These are phyloP conservation scores for Platanista minor DNA, from an alignment of 2,113 vertebrate genomes.

Conservation along the genomic window DNA sequence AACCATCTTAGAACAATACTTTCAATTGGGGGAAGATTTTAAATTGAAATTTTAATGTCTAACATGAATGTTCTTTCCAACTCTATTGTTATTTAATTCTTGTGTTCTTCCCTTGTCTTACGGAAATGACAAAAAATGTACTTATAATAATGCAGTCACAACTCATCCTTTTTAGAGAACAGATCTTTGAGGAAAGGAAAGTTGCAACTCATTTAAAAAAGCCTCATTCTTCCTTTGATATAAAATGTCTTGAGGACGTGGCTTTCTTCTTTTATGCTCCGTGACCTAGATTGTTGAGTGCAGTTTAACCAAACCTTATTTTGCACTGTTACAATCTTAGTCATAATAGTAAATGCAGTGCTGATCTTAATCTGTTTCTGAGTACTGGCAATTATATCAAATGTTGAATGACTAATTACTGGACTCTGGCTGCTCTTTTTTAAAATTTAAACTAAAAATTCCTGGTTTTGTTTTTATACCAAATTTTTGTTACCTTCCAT, in stretches of 20 bases:
- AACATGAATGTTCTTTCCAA: neutral
- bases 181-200: neutral
- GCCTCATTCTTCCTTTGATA: neutral
- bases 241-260: neutral
- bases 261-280: neutral
- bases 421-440: neutral
- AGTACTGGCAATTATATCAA: neutral
- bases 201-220: neutral
- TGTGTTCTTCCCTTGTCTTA: neutral
- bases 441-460: neutral
- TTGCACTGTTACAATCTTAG: neutral
- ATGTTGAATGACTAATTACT: neutral
- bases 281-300: neutral
- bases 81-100: neutral
- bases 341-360: neutral
- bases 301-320: neutral
- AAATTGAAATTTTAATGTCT: slow-evolving; percentile 5
- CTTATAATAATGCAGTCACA: neutral
- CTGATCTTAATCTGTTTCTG: neutral
- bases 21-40: neutral
- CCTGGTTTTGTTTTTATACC: neutral
- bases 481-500: neutral
- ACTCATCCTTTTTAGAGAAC: neutral
- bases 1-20: neutral
- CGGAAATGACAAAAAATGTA: slow-evolving; percentile 3